Percentiles rank a stretch among this genome's conserved stretches.
phyloP scores from a whole-genome alignment of 2,888 invertebrate species.

The Troides helena region DNA sequence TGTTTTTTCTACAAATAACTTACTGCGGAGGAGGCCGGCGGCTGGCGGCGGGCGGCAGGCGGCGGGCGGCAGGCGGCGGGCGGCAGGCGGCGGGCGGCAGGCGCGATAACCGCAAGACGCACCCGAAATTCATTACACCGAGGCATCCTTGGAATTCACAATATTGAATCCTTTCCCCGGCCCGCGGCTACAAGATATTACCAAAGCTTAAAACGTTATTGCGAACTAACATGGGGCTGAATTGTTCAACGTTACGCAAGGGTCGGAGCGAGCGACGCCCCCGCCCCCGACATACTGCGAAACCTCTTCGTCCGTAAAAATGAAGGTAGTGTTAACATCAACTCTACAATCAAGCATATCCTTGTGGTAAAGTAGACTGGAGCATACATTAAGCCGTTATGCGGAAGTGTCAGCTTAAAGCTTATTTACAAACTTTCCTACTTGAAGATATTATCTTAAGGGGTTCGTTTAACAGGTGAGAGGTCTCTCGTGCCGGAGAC shows the following conservation, averaged over 20 bases:
- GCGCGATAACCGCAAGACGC: constrained; percentile 75
- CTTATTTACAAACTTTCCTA: not conserved
- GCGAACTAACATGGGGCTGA: constrained; percentile 63
- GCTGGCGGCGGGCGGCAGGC: too few relatives aligned
- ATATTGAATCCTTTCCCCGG: constrained; percentile 69
- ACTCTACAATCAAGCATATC: not conserved
- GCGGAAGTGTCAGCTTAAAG: not conserved
- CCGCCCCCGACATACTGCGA: not conserved
- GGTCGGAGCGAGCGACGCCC: constrained; percentile 1
- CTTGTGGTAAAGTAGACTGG: not conserved
- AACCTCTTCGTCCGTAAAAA: not conserved
- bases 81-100: constrained; percentile 46
- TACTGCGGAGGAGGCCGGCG: constrained; percentile 31
- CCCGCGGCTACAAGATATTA: constrained; percentile 52
- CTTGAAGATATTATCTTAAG: not conserved
- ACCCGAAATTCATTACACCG: constrained; percentile 78
- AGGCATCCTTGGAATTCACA: constrained; percentile 77
- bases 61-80: constrained; percentile 26
- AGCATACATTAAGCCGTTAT: not conserved
- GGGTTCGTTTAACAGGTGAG: too few relatives aligned
- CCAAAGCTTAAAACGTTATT: constrained; percentile 51
- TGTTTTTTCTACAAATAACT: constrained; percentile 41
- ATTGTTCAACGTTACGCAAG: constrained; percentile 47
- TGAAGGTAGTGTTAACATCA: not conserved
- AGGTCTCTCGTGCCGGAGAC: too few relatives aligned